Percentiles rank a stretch among this genome's conserved stretches.
These are phyloP conservation scores for Synergus laeviventris DNA, from an alignment of 2,888 invertebrate species.

Conservation along the genomic window DNA sequence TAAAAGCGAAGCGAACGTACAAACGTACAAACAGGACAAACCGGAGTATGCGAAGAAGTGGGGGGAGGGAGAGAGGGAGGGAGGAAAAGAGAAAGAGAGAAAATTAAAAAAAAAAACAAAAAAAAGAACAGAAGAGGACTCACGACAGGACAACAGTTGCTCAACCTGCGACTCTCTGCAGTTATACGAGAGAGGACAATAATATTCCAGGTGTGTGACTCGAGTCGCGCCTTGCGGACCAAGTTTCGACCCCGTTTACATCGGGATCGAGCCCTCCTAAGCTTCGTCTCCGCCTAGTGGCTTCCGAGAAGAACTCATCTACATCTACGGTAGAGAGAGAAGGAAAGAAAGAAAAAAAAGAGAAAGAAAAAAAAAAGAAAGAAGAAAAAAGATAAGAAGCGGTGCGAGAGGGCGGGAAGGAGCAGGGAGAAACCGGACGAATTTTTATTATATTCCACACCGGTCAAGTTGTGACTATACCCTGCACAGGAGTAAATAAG, in stretches of 20 bases:
- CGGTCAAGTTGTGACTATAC: slow-evolving; percentile 46
- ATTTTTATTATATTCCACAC: slow-evolving; percentile 61
- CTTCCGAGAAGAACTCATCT: slow-evolving; percentile 65
- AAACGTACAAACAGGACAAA: slow-evolving; percentile 56
- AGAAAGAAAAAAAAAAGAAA: slow-evolving; percentile 40
- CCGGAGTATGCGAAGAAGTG: slow-evolving; percentile 51
- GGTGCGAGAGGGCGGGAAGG: slow-evolving; percentile 25
- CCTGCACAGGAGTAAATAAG: slow-evolving; percentile 42
- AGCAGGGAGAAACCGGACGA: slow-evolving; percentile 44
- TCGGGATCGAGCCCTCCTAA: slow-evolving; percentile 58
- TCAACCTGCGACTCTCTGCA: slow-evolving; percentile 30
- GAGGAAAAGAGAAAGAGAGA: slow-evolving; percentile 45
- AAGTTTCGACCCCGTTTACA: slow-evolving; percentile 66
- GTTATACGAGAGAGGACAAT: slow-evolving; percentile 58
- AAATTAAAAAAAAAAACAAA: slow-evolving; percentile 43
- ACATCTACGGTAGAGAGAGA: slow-evolving; percentile 57
- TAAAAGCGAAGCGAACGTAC: slow-evolving; percentile 51
- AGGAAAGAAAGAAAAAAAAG: slow-evolving; percentile 33
- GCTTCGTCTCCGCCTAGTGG: slow-evolving; percentile 51
- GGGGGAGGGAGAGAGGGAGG: slow-evolving; percentile 41
- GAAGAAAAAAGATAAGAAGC: slow-evolving; percentile 41
- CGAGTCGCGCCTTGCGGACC: slow-evolving; percentile 50
- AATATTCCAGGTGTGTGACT: slow-evolving; percentile 57
- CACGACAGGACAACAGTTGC: slow-evolving; percentile 43
- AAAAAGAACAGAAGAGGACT: slow-evolving; percentile 42